phyloP scores from a whole-genome alignment of 2,888 invertebrate genomes.

The Drosophila demipolita region DNA sequence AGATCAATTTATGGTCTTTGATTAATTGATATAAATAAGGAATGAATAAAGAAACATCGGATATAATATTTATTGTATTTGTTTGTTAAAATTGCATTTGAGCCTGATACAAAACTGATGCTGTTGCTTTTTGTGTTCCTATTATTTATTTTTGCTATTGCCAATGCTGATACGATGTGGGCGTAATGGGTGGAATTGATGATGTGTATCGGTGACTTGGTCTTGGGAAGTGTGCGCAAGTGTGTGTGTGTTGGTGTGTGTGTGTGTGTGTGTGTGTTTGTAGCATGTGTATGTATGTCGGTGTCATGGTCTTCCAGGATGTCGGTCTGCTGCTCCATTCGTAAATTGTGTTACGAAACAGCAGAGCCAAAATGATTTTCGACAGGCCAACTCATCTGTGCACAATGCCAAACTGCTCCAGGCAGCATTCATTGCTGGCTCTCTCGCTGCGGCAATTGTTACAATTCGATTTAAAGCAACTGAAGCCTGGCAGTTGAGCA shows the following conservation, averaged over 20 bases:
- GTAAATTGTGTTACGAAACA: conserved; percentile 46
- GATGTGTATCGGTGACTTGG: conserved; percentile 46
- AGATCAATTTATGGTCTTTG: conserved; percentile 5
- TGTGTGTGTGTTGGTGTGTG: not conserved
- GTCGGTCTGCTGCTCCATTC: conserved; percentile 10
- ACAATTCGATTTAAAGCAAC: conserved; percentile 61
- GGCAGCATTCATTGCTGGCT: conserved; percentile 22
- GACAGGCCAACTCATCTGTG: conserved; percentile 54
- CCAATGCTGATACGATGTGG: conserved; percentile 20
- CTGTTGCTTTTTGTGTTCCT: not conserved
- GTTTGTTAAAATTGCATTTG: conserved; percentile 45
- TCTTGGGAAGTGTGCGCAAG: not conserved
- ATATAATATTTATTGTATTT: conserved; percentile 36
- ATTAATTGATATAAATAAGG: conserved; percentile 23
- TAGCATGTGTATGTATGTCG: not conserved
- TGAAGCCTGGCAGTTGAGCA: conserved; percentile 50
- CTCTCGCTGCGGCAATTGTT: conserved; percentile 57
- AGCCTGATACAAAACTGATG: conserved; percentile 27
- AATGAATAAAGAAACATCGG: too few species aligned
- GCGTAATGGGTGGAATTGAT: conserved; percentile 47
- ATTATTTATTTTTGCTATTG: not conserved
- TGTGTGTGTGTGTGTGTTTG: not conserved
- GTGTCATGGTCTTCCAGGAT: conserved; percentile 6
- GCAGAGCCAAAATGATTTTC: conserved; percentile 48
- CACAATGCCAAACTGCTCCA: conserved; percentile 18